These are phyloP conservation scores for Daboia siamensis DNA, from an alignment of 2,113 vertebrate species.

Conservation along the genomic window DNA sequence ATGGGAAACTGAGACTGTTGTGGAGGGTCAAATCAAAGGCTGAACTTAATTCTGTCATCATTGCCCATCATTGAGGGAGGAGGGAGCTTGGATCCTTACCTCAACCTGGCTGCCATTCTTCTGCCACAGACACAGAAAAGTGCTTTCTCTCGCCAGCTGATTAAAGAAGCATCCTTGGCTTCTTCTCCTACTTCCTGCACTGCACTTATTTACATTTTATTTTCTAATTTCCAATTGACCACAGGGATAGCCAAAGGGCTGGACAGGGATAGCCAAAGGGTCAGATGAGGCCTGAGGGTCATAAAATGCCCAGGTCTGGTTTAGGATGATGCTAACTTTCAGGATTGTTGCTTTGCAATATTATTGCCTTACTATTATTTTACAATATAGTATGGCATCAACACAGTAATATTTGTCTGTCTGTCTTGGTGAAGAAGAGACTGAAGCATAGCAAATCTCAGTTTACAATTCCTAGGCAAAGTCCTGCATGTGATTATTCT, in stretches of 20 bases:
- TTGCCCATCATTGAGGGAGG: neutral
- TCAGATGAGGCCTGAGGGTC: neutral
- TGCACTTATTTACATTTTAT: neutral
- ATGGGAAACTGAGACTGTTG: neutral
- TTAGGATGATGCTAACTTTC: neutral
- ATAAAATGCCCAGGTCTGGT: neutral
- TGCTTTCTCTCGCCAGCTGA: neutral
- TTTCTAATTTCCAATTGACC: neutral
- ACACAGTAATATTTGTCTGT: neutral
- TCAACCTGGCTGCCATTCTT: neutral
- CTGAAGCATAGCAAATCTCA: neutral
- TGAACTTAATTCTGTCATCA: neutral
- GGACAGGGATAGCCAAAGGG: neutral
- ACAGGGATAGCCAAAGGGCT: neutral
- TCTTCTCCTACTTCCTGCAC: neutral
- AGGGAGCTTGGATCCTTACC: neutral
- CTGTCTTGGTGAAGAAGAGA: neutral
- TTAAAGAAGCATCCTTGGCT: neutral
- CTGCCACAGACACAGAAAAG: neutral
- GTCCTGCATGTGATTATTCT: conserved; percentile 8
- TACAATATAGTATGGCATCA: neutral
- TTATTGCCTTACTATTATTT: neutral
- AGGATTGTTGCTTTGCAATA: neutral
- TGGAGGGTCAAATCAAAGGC: neutral
- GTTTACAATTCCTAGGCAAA: neutral